Percentiles rank a stretch among this genome's conserved stretches.
Evolutionary conservation across 2,888 invertebrate genomes (phyloP).

Genomic region (Apotomis betuletana): DNA sequence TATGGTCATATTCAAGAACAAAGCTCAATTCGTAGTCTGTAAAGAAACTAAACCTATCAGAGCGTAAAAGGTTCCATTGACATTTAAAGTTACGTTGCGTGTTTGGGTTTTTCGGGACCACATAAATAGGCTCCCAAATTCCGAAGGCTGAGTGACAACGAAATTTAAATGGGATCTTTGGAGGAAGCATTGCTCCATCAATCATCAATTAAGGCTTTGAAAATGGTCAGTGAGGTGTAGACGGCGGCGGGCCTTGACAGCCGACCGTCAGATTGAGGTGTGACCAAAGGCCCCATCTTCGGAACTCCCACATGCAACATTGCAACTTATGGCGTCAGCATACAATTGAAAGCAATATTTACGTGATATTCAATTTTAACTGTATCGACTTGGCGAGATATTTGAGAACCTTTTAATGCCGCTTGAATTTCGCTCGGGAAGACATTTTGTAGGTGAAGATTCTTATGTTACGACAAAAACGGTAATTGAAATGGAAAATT

Average conservation of each 20-base stretch:
- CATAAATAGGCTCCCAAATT: slow-evolving; percentile 30
- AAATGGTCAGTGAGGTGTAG: slow-evolving; percentile 52
- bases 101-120: slow-evolving; percentile 17
- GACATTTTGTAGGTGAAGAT: slow-evolving; percentile 26
- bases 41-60: slow-evolving; percentile 23
- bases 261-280: slow-evolving; percentile 48
- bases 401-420: slow-evolving; percentile 37
- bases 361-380: slow-evolving; percentile 8
- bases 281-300: slow-evolving; percentile 49
- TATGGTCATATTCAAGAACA: slow-evolving; percentile 36
- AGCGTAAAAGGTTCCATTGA: slow-evolving; percentile 8
- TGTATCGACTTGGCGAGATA: slow-evolving; percentile 22
- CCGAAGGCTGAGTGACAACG: slow-evolving; percentile 22
- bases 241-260: slow-evolving; percentile 43
- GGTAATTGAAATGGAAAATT: slow-evolving; percentile 24
- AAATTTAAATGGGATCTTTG: slow-evolving; percentile 42
- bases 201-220: slow-evolving; percentile 51
- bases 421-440: slow-evolving; percentile 35
- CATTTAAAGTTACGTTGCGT: not conserved
- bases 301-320: slow-evolving; percentile 25
- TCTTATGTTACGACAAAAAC: slow-evolving; percentile 28
- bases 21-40: slow-evolving; percentile 25
- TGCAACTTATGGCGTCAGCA: slow-evolving; percentile 19
- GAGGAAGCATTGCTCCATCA: slow-evolving; percentile 48
- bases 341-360: slow-evolving; percentile 19